Evolutionary conservation across 2,888 invertebrate genomes (phyloP).

Genomic region (Theretra japonica): DNA sequence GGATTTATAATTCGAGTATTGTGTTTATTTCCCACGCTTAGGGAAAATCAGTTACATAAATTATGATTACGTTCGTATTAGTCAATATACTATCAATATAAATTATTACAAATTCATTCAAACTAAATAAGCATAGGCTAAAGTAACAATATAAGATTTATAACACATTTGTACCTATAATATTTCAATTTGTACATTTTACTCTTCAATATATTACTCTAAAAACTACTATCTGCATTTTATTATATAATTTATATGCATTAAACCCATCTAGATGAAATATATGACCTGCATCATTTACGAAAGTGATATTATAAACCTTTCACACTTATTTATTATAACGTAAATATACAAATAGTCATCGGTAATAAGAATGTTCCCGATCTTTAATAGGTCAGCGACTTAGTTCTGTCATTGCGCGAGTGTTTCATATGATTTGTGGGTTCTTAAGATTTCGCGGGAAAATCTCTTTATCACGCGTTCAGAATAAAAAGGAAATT

Average conservation of each 20-base stretch:
- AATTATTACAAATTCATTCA: too few species aligned
- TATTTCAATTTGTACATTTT: too few species aligned
- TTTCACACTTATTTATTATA: conserved; percentile 3
- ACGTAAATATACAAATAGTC: conserved; percentile 12
- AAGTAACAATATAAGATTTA: too few species aligned
- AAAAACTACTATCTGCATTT: not conserved
- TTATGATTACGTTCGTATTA: not conserved
- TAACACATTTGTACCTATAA: too few species aligned
- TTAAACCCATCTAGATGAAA: not conserved
- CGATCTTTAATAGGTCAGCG: conserved; percentile 5
- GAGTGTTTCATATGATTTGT: not conserved
- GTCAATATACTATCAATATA: not conserved
- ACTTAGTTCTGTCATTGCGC: conserved; percentile 14
- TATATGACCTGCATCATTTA: conserved; percentile 1
- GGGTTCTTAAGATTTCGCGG: not conserved
- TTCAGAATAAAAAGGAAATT: not conserved
- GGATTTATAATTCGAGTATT: not conserved
- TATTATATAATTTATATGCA: not conserved
- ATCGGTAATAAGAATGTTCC: not conserved
- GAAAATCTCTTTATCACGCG: not conserved
- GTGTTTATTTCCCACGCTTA: not conserved
- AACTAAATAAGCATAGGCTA: too few species aligned
- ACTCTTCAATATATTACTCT: too few species aligned
- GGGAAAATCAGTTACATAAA: not conserved
- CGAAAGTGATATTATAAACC: not conserved